Percentiles rank a stretch among this genome's conserved stretches.
phyloP scores from a whole-genome alignment of 2,888 invertebrate genomes.

The Thera obeliscata region DNA sequence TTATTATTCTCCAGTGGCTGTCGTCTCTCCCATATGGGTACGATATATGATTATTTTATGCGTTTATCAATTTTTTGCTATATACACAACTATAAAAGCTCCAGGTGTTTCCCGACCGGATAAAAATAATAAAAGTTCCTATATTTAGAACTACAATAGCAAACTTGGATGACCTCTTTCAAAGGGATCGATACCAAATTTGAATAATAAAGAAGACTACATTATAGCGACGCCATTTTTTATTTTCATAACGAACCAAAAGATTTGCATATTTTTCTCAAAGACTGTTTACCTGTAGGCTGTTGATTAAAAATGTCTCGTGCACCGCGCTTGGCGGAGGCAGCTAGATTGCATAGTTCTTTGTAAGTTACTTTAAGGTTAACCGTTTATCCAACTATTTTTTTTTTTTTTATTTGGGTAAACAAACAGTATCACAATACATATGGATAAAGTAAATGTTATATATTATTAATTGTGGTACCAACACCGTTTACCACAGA shows the following conservation, averaged over 20 bases:
- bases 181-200: slow-evolving; percentile 9
- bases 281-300: slow-evolving; percentile 23
- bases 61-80: no score
- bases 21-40: no score
- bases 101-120: background rate
- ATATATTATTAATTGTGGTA: no score
- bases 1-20: no score
- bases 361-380: slow-evolving; percentile 12
- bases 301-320: slow-evolving; percentile 24
- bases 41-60: no score
- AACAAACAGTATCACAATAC: no score
- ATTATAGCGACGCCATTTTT: slow-evolving; percentile 6
- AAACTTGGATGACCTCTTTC: background rate
- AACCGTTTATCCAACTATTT: background rate
- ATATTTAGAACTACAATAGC: background rate
- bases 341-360: slow-evolving; percentile 18
- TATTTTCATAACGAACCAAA: slow-evolving; percentile 12
- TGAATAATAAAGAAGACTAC: slow-evolving; percentile 17
- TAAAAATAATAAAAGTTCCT: background rate
- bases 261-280: slow-evolving; percentile 13
- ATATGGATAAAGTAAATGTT: no score
- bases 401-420: no score
- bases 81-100: background rate
- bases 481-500: no score
- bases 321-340: slow-evolving; percentile 11